These are phyloP conservation scores for Heterohyrax brucei DNA, from an alignment of 2,797 vertebrate genomes.

Conservation along the genomic window DNA sequence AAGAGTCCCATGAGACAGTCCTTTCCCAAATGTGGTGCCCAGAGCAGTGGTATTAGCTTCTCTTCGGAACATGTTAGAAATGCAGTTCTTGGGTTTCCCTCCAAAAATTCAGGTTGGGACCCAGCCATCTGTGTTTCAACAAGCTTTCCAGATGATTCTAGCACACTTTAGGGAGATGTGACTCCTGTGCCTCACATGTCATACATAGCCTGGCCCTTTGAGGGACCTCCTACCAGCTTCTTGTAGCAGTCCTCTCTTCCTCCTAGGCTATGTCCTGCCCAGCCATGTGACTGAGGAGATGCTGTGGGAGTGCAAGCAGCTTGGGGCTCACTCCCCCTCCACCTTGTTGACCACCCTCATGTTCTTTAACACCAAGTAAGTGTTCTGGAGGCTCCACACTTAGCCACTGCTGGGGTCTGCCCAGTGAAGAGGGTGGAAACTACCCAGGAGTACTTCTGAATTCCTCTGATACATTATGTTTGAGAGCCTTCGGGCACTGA, in stretches of 20 bases:
- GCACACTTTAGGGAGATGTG: neutral
- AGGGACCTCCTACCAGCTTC: constrained; percentile 46
- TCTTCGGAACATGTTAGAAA: constrained; percentile 46
- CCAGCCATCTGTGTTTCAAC: constrained; percentile 16
- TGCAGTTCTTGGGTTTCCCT: neutral
- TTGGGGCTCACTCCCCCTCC: constrained; percentile 97
- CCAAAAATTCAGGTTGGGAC: neutral
- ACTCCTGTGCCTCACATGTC: neutral
- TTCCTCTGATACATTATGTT: constrained; percentile 26
- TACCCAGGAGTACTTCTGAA: neutral
- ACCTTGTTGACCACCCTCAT: constrained; percentile 98
- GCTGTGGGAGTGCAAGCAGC: constrained; percentile 99
- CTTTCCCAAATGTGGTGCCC: neutral
- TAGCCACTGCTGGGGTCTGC: constrained; percentile 1
- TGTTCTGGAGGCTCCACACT: constrained; percentile 76
- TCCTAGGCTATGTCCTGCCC: constrained; percentile 96
- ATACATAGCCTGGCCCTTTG: neutral
- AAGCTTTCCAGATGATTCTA: constrained; percentile 41
- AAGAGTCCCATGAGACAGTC: neutral
- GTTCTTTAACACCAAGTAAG: constrained; percentile 99
- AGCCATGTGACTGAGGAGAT: constrained; percentile 99
- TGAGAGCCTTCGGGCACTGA: constrained; percentile 53
- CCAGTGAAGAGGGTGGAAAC: constrained; percentile 31
- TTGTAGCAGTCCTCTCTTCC: constrained; percentile 82
- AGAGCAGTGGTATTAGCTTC: neutral